Conservation (phyloP, 2,113 vertebrate species). For the Gobio gobio region DNA sequence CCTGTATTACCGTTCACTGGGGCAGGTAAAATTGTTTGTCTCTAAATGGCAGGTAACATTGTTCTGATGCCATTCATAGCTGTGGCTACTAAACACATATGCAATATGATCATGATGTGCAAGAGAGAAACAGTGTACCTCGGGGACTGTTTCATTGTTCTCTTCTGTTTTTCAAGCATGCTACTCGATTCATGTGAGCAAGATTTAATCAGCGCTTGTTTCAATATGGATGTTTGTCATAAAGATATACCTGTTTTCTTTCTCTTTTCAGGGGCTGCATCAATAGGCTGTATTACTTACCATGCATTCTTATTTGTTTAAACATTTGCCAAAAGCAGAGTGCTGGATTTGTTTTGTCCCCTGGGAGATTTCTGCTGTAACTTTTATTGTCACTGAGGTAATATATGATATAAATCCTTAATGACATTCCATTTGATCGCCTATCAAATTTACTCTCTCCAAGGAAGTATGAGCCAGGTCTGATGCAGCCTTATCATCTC, state of each 20-base stretch:
- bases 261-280: constrained; percentile 55
- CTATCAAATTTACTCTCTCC: constrained; percentile 52
- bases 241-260: constrained; percentile 28
- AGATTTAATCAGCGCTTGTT: constrained; percentile 58
- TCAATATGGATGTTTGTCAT: constrained; percentile 62
- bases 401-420: constrained; percentile 63
- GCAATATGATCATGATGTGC: constrained; percentile 74
- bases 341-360: constrained; percentile 62
- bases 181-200: constrained; percentile 57
- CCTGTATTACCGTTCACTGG: constrained; percentile 57
- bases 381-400: constrained; percentile 58
- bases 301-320: constrained; percentile 50
- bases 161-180: constrained; percentile 45
- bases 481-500: constrained; percentile 33
- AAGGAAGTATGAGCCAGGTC: neutral
- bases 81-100: constrained; percentile 61
- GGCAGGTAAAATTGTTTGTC: constrained; percentile 70
- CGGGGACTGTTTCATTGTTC: constrained; percentile 59
- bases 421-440: constrained; percentile 58
- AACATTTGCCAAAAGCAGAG: constrained; percentile 58
- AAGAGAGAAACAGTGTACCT: constrained; percentile 70
- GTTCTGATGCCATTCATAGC: constrained; percentile 63
- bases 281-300: constrained; percentile 53
- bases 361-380: constrained; percentile 51
- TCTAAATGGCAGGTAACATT: constrained; percentile 65